Conservation (phyloP, 92 coral and sea anemone species). For the Chrysogorgia sp. region DNA sequence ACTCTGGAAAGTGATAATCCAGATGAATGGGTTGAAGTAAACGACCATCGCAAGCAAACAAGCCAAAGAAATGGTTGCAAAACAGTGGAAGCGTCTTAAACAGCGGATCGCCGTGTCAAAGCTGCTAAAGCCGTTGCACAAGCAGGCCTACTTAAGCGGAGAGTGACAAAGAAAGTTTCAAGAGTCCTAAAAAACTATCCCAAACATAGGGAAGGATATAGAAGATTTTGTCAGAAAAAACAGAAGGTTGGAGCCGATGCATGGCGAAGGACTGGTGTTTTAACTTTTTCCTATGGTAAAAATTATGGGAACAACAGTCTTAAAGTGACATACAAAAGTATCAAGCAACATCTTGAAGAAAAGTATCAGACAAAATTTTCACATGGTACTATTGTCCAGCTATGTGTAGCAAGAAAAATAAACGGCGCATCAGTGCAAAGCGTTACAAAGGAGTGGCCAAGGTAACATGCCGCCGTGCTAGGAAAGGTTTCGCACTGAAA, state of each 20-base stretch:
- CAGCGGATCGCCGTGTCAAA: not conserved
- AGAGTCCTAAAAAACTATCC: slow-evolving; percentile 17
- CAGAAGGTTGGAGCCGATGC: slow-evolving; percentile 36
- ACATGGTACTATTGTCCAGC: slow-evolving; percentile 40
- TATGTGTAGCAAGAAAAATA: slow-evolving; percentile 57
- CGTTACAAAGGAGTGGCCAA: slow-evolving; percentile 62
- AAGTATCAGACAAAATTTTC: slow-evolving; percentile 48
- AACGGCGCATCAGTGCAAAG: slow-evolving; percentile 36
- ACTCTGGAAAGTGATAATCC: slow-evolving; percentile 50
- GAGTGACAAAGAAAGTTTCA: slow-evolving; percentile 9
- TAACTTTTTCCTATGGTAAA: slow-evolving; percentile 33
- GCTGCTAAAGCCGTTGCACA: slow-evolving; percentile 38
- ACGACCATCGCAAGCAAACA: slow-evolving; percentile 38
- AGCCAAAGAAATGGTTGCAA: slow-evolving; percentile 36
- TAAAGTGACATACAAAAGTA: slow-evolving; percentile 40
- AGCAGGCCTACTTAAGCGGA: slow-evolving; percentile 35
- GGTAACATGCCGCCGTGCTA: slow-evolving; percentile 53
- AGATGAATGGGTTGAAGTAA: slow-evolving; percentile 49
- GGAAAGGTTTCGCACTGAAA: slow-evolving; percentile 64
- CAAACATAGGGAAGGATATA: slow-evolving; percentile 14
- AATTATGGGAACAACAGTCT: not conserved
- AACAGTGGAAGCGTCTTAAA: slow-evolving; percentile 34
- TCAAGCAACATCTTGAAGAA: slow-evolving; percentile 15
- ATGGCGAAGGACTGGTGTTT: slow-evolving; percentile 33
- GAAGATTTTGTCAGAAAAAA: not conserved